These are phyloP conservation scores for Leucoma salicis DNA, from an alignment of 2,888 invertebrate genomes.

Conservation along the genomic window DNA sequence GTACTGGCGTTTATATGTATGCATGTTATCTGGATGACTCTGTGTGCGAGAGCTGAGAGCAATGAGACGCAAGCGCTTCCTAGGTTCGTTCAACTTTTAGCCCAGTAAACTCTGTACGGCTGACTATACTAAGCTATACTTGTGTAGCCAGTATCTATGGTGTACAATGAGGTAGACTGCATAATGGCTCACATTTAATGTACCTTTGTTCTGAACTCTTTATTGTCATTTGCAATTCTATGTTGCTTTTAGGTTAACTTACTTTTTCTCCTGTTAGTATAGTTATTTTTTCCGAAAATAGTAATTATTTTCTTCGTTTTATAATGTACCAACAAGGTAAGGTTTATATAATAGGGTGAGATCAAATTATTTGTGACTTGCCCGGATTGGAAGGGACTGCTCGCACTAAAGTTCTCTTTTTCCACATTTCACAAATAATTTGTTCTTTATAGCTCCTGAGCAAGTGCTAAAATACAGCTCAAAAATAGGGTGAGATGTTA, in stretches of 20 bases:
- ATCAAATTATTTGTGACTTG: too few species aligned
- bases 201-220: conserved; percentile 50
- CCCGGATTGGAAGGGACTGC: too few species aligned
- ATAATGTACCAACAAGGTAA: too few species aligned
- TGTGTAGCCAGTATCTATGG: conserved; percentile 43
- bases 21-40: conserved; percentile 35
- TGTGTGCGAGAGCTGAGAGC: conserved; percentile 73
- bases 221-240: conserved; percentile 41
- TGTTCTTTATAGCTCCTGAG: too few species aligned
- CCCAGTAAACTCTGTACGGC: conserved; percentile 78
- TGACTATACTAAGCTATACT: conserved; percentile 50
- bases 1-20: conserved; percentile 40
- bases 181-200: conserved; percentile 50
- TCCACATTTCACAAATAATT: too few species aligned
- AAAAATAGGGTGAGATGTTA: too few species aligned
- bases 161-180: conserved; percentile 43
- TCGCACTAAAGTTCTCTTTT: too few species aligned
- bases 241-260: conserved; percentile 12
- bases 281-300: too few species aligned
- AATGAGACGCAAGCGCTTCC: conserved; percentile 67
- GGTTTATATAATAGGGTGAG: too few species aligned
- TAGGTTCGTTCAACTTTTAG: conserved; percentile 81
- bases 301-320: too few species aligned
- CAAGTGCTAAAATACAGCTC: too few species aligned
- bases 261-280: neutral